phyloP scores from a whole-genome alignment of 1,140 invertebrate species.

The Saxidomus purpurata region DNA sequence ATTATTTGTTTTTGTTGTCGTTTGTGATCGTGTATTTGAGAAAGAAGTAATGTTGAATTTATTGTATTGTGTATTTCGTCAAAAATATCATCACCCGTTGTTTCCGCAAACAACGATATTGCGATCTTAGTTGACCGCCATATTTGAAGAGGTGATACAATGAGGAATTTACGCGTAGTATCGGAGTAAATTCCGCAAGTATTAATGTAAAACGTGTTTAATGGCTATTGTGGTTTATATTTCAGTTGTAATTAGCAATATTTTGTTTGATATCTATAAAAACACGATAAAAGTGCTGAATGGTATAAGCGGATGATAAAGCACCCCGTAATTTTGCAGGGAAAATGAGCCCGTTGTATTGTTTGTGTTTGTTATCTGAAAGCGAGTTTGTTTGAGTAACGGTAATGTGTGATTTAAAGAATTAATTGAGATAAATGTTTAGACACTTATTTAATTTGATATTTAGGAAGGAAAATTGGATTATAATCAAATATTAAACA shows the following conservation, averaged over 20 bases:
- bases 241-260: neutral
- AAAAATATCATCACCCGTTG: neutral
- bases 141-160: conserved; percentile 23
- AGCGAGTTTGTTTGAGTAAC: neutral
- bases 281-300: neutral
- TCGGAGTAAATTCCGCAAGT: neutral
- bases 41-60: neutral
- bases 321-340: neutral
- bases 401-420: neutral
- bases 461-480: too few species aligned
- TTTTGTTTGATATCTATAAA: neutral
- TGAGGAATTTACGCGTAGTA: neutral
- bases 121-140: neutral
- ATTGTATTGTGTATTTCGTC: neutral
- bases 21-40: neutral
- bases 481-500: neutral
- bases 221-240: neutral
- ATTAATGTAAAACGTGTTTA: neutral
- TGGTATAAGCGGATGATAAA: neutral
- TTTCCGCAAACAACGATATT: neutral
- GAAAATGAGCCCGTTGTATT: neutral
- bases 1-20: too few species aligned
- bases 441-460: too few species aligned
- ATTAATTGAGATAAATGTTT: neutral
- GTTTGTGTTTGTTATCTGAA: neutral